These are phyloP conservation scores for Tadarida brasiliensis DNA, from an alignment of 2,797 vertebrate species.

Conservation along the genomic window DNA sequence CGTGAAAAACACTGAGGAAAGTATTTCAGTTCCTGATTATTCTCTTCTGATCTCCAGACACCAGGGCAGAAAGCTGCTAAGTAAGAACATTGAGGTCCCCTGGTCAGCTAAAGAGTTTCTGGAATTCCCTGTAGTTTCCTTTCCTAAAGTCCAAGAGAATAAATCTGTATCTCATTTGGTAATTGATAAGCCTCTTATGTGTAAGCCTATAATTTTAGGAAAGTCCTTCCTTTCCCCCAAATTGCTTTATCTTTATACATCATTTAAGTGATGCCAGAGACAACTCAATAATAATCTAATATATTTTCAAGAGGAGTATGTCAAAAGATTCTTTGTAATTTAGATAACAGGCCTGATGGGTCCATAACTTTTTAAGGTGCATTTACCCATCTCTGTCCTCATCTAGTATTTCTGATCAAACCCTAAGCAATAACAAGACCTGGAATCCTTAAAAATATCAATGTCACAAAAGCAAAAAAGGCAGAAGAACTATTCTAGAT, in stretches of 20 bases:
- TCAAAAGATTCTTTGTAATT: neutral
- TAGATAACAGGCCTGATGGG: neutral
- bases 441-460: conserved; percentile 16
- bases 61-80: neutral
- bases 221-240: neutral
- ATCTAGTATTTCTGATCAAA: neutral
- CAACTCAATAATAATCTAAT: neutral
- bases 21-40: neutral
- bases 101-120: neutral
- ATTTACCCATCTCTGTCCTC: neutral
- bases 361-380: neutral
- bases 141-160: neutral
- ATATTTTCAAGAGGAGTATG: neutral
- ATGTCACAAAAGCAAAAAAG: neutral
- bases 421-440: neutral
- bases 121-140: neutral
- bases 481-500: neutral
- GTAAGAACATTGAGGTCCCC: neutral
- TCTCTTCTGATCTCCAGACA: neutral
- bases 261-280: conserved; percentile 11
- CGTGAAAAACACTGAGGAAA: neutral
- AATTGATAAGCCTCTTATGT: neutral
- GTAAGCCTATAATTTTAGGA: conserved; percentile 19
- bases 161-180: neutral
- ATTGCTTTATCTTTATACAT: neutral